Percentiles rank a stretch among this genome's conserved stretches.
Conservation (phyloP, 2,797 vertebrate species). For the Enteromius paludinosus region DNA sequence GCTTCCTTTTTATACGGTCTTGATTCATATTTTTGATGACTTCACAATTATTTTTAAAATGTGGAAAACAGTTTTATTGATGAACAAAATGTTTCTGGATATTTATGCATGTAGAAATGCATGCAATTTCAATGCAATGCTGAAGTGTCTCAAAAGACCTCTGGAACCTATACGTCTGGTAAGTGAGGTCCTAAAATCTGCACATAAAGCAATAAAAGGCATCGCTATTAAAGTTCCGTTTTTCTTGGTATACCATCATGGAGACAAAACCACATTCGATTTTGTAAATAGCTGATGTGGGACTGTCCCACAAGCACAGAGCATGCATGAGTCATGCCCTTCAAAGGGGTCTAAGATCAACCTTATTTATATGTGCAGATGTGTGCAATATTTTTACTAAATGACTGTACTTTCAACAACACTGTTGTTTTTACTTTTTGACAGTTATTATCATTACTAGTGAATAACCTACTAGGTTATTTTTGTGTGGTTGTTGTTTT, state of each 20-base stretch:
- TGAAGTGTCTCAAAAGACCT: not conserved
- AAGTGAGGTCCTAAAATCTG: not conserved
- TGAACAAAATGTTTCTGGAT: not conserved
- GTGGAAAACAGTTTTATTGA: not conserved
- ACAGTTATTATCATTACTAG: not conserved
- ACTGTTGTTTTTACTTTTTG: not conserved
- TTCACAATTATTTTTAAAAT: not conserved
- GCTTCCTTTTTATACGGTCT: not conserved
- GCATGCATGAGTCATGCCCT: conserved; percentile 17
- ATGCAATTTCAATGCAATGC: not conserved
- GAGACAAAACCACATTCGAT: conserved; percentile 23
- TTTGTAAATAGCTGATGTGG: not conserved
- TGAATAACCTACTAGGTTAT: not conserved
- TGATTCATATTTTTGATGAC: not conserved
- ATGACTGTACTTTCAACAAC: not conserved
- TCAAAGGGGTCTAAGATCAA: not conserved
- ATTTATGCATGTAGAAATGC: not conserved
- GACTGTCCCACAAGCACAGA: conserved; percentile 15
- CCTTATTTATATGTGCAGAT: not conserved
- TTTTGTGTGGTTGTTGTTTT: no score
- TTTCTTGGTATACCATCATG: conserved; percentile 3
- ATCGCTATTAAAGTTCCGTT: not conserved
- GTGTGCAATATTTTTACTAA: not conserved
- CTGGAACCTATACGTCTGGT: not conserved
- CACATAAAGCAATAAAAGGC: not conserved